Percentiles rank a stretch among this genome's conserved stretches.
Conservation (phyloP, 2,797 vertebrate genomes). For the Diglossa cyanea region DNA sequence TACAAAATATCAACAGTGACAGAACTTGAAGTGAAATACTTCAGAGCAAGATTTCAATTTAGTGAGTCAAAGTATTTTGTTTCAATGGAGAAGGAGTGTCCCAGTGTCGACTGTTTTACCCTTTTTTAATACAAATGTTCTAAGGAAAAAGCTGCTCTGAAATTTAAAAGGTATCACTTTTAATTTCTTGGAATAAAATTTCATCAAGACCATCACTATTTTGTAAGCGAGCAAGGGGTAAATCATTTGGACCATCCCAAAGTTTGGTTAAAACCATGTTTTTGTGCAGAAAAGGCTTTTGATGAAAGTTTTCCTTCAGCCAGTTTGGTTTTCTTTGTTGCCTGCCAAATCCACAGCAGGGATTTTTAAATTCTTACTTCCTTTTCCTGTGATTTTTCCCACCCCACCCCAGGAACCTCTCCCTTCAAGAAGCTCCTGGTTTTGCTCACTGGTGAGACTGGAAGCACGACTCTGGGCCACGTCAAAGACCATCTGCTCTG, state of each 20-base stretch:
- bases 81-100: neutral
- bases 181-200: neutral
- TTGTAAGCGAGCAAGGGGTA: neutral
- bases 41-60: neutral
- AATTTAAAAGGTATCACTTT: neutral
- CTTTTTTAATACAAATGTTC: neutral
- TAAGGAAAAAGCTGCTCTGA: neutral
- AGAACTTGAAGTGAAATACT: neutral
- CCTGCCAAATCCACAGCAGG: neutral
- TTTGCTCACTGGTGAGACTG: neutral
- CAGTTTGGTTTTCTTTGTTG: neutral
- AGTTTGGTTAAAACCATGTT: neutral
- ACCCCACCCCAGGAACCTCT: too few relatives aligned
- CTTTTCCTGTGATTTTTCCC: neutral
- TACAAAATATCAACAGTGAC: neutral
- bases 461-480: neutral
- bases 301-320: neutral
- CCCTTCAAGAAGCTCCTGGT: neutral
- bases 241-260: neutral
- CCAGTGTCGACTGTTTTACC: neutral
- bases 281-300: neutral
- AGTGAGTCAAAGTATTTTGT: neutral
- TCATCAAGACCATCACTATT: neutral
- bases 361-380: neutral
- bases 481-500: neutral